Conservation (phyloP, 2,113 vertebrate species). For the Coturnix japonica region DNA sequence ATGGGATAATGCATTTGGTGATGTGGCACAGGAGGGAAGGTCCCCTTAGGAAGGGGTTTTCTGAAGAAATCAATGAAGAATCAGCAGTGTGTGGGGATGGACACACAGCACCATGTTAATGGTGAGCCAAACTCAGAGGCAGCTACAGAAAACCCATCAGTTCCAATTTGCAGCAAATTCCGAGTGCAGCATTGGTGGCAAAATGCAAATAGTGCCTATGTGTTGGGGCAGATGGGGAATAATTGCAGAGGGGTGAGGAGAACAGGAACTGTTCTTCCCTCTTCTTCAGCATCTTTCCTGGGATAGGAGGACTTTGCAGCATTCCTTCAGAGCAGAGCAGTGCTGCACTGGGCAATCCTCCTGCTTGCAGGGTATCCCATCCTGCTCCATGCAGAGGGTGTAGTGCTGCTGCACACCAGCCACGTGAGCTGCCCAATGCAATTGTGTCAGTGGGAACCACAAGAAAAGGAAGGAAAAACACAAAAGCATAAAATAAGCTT, state of each 20-base stretch:
- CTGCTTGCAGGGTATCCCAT: not conserved
- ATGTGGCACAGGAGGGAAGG: fast-evolving
- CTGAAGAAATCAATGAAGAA: not conserved
- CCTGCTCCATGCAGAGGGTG: not conserved
- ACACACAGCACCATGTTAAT: not conserved
- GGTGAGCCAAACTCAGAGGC: not conserved
- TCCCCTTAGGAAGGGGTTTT: not conserved
- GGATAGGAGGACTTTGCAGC: not conserved
- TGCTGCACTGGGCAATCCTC: not conserved
- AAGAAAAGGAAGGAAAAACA: not conserved
- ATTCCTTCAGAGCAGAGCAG: not conserved
- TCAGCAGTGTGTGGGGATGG: not conserved
- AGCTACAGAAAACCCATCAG: not conserved
- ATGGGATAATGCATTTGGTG: not conserved
- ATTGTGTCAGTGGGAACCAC: not conserved
- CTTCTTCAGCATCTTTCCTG: not conserved
- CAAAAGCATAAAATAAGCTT: not conserved
- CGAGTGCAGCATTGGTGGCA: not conserved
- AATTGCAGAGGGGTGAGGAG: too few relatives aligned
- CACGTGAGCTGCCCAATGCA: not conserved
- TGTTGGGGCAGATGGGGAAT: too few relatives aligned
- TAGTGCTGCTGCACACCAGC: too few relatives aligned
- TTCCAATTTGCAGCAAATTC: not conserved
- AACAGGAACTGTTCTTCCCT: not conserved
- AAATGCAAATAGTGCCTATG: not conserved